Evolutionary conservation across 2,797 vertebrate species (phyloP).

Genomic region (Hephaestus fuliginosus): DNA sequence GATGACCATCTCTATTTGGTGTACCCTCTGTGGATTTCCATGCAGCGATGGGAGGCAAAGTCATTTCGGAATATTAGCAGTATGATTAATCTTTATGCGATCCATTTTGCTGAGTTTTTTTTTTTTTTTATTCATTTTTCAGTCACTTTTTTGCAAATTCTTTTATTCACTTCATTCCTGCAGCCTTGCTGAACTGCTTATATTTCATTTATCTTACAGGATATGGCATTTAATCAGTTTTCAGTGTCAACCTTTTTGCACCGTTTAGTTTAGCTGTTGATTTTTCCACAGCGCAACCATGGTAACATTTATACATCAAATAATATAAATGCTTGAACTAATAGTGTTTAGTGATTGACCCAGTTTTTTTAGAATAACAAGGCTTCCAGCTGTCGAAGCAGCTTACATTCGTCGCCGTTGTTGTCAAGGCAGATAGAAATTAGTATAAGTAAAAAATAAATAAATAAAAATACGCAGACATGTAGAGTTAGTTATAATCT

Average conservation of each 20-base stretch:
- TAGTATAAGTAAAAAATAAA: not conserved
- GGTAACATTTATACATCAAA: not conserved
- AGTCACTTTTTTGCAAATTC: not conserved
- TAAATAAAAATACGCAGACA: too few species aligned
- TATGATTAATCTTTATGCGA: constrained; percentile 24
- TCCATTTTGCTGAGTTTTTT: not conserved
- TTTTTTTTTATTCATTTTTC: not conserved
- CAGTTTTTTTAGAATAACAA: not conserved
- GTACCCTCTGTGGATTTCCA: constrained; percentile 48
- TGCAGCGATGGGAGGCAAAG: constrained; percentile 36
- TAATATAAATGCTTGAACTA: not conserved
- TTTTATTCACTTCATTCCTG: not conserved
- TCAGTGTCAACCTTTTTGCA: too few species aligned
- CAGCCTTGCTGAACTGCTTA: too few species aligned
- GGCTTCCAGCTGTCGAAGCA: not conserved
- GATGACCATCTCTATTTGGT: constrained; percentile 69
- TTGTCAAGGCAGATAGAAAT: not conserved
- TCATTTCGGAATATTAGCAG: constrained; percentile 37
- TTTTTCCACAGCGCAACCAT: too few species aligned
- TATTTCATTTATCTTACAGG: too few species aligned
- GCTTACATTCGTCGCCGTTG: not conserved
- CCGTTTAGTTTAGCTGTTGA: too few species aligned
- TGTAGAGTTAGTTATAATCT: too few species aligned
- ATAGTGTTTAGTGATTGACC: not conserved
- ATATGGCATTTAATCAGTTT: too few species aligned